Conservation (phyloP, 2,113 vertebrate species). For the Cepphus grylle region DNA sequence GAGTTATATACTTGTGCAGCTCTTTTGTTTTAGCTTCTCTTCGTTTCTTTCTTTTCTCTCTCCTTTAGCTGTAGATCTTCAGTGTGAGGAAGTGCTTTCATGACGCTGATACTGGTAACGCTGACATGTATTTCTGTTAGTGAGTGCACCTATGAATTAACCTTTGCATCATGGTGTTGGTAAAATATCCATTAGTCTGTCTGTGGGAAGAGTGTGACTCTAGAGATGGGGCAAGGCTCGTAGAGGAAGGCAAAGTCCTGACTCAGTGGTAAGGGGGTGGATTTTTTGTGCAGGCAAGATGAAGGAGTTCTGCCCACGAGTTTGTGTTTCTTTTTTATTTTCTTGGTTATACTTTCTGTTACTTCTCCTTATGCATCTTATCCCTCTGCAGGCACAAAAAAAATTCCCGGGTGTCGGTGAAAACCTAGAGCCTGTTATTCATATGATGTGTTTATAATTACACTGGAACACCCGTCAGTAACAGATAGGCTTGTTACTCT, state of each 20-base stretch:
- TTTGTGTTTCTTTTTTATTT: background rate
- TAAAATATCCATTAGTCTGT: background rate
- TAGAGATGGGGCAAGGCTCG: background rate
- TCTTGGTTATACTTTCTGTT: background rate
- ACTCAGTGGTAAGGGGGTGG: background rate
- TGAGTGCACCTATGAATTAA: background rate
- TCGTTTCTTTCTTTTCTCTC: background rate
- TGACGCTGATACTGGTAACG: background rate
- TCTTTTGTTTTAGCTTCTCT: background rate
- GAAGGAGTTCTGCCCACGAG: background rate
- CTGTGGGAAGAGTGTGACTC: background rate
- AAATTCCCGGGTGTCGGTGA: background rate
- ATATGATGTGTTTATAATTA: background rate
- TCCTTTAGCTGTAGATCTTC: background rate
- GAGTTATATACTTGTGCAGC: background rate
- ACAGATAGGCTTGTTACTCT: background rate
- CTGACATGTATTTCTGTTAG: background rate
- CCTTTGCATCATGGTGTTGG: background rate
- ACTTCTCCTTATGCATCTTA: background rate
- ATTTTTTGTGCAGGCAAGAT: background rate
- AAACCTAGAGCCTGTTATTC: background rate
- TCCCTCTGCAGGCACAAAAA: background rate
- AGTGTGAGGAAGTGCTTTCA: background rate
- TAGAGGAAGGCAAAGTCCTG: background rate
- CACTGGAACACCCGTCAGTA: background rate